Percentiles rank a stretch among this genome's conserved stretches.
Evolutionary conservation across 2,113 vertebrate species (phyloP).

Genomic region (Melanotaenia duboulayi): DNA sequence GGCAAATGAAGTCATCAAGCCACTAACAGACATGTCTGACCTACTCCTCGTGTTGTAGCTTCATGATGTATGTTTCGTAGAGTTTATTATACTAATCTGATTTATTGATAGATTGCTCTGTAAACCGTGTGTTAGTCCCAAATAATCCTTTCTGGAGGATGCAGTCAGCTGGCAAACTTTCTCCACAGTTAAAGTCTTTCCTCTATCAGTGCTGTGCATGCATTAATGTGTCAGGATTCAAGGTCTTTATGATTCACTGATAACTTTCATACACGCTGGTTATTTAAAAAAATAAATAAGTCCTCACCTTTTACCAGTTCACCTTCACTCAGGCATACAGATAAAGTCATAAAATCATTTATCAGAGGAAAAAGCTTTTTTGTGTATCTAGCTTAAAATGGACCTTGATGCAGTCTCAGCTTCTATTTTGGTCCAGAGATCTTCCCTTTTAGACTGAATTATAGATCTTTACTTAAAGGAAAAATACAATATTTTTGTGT

Average conservation of each 20-base stretch:
- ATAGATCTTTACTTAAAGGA: constrained; percentile 40
- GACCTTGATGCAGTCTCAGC: constrained; percentile 1
- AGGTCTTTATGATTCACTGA: constrained; percentile 39
- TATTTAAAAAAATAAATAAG: too few relatives aligned
- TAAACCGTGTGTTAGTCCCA: constrained; percentile 34
- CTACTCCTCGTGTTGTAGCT: neutral
- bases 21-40: constrained; percentile 1
- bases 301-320: neutral
- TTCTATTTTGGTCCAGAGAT: constrained; percentile 3
- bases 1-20: constrained; percentile 15
- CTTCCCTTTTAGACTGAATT: constrained; percentile 32
- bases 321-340: neutral
- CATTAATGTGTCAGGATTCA: constrained; percentile 29
- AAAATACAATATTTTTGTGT: constrained; percentile 12
- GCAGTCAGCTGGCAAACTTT: constrained; percentile 50
- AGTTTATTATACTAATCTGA: constrained; percentile 43
- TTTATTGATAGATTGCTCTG: constrained; percentile 45
- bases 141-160: constrained; percentile 28
- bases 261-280: constrained; percentile 9
- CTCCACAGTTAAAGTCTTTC: constrained; percentile 13
- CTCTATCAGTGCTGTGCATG: constrained; percentile 19
- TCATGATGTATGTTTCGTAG: constrained; percentile 18
- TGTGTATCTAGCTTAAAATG: constrained; percentile 18
- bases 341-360: constrained; percentile 15
- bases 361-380: constrained; percentile 47